Evolutionary conservation across 2,888 invertebrate species (phyloP), one percentile per base, ranked within the genome.

Genomic region (Cephus runcator): DNA sequence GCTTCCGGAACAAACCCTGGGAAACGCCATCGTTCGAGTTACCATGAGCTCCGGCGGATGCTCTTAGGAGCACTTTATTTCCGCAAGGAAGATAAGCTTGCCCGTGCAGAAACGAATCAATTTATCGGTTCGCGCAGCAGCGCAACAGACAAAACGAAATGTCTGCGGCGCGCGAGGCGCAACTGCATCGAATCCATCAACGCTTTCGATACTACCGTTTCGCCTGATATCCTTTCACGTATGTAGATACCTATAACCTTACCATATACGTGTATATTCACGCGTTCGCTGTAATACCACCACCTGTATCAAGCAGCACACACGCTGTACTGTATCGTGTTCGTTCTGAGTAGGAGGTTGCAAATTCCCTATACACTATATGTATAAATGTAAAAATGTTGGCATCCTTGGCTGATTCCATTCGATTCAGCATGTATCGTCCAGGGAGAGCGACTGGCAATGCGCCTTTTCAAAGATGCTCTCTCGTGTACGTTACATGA

Each of bases 61-160:
- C 71, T 71, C 71, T 71, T 71, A 71, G 71, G 12, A 34, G 71
- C 71, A 71, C 71, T 71, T 71, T 34, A 34, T 71, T 34, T 71
- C 71, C 71, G 31, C 56, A 56, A 56, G 56, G 56, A 71, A 34
- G 71, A 71, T 71, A 71, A 71, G 71, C 71, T 71, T 11, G 71
- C 74, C 74, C 74, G 74, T 34, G 34, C 74, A 34, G 74, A 74
- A 74, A 36, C 74, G 74, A 74, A 35, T 35, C 74, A 35, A 74
- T 74, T 74, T 74, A 74, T 74, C 56, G 56, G 56, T 56, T 30
- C 74, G n/a, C 74, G 74, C 34, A 35, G 74, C 34, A 71, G 71
- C 31, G 71, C 31, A 71, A 71, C 71, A 71, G 34, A 71, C 71
- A 34, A 71, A 71, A 71, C 71, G 71, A 71, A 34, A 56, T 56